phyloP scores from a whole-genome alignment of 2,888 invertebrate species.

The Athalia cordata region DNA sequence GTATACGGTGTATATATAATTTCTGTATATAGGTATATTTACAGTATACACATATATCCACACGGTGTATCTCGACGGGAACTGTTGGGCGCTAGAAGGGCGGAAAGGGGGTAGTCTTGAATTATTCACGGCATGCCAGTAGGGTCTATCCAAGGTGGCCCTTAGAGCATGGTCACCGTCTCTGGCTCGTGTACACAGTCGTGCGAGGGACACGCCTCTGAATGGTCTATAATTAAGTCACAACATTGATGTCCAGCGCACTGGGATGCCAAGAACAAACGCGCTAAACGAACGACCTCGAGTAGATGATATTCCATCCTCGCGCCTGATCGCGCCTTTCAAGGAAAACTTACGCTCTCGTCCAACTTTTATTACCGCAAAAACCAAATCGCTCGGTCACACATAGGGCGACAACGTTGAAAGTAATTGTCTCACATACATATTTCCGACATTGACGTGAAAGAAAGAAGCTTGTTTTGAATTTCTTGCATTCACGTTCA shows the following conservation, averaged over 20 bases:
- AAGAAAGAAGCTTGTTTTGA: too few species aligned
- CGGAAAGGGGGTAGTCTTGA: slow-evolving; percentile 57
- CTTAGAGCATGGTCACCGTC: slow-evolving; percentile 62
- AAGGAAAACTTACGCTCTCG: neutral
- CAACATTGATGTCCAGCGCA: slow-evolving; percentile 67
- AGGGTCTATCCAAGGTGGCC: slow-evolving; percentile 47
- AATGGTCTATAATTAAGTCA: slow-evolving; percentile 73
- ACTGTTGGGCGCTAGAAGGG: neutral
- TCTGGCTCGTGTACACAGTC: slow-evolving; percentile 57
- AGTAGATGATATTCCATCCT: too few species aligned
- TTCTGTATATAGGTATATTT: slow-evolving; percentile 19
- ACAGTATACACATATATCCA: neutral
- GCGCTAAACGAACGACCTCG: slow-evolving; percentile 69
- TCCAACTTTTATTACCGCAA: slow-evolving; percentile 2
- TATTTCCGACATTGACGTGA: too few species aligned
- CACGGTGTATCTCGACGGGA: slow-evolving; percentile 30
- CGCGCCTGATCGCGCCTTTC: neutral
- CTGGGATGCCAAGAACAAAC: slow-evolving; percentile 69
- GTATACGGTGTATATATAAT: too few species aligned
- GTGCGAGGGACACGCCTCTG: slow-evolving; percentile 68
- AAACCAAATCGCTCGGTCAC: neutral
- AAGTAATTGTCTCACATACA: too few species aligned
- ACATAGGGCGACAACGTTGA: neutral
- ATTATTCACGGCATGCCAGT: slow-evolving; percentile 62
- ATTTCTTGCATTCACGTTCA: too few species aligned